Conservation (phyloP, 2,888 invertebrate genomes). For the Xylota sylvarum region DNA sequence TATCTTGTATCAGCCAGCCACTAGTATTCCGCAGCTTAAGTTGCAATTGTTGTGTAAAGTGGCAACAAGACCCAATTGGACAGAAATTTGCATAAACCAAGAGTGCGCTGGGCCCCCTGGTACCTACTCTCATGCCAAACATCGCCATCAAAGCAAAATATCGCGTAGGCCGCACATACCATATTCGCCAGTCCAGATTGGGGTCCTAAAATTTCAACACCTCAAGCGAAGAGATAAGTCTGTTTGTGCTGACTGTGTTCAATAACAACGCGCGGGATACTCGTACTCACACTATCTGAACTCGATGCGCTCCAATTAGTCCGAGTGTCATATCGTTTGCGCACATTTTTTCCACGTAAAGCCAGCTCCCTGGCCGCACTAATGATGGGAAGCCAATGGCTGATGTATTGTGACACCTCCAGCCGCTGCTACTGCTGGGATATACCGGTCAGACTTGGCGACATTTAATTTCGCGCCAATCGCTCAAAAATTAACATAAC, state of each 20-base stretch:
- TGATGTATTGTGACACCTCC: slow-evolving; percentile 57
- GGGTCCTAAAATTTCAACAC: slow-evolving; percentile 75
- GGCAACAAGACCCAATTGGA: slow-evolving; percentile 70
- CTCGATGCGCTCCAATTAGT: slow-evolving; percentile 77
- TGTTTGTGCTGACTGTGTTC: slow-evolving; percentile 32
- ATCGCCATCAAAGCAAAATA: slow-evolving; percentile 46
- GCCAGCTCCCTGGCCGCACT: slow-evolving; percentile 29
- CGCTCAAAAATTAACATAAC: slow-evolving; percentile 61
- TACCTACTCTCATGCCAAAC: slow-evolving; percentile 36
- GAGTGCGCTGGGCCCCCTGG: slow-evolving; percentile 16
- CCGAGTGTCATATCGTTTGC: slow-evolving; percentile 70
- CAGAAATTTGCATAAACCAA: slow-evolving; percentile 68
- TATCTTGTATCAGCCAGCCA: slow-evolving; percentile 70
- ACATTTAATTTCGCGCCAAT: slow-evolving; percentile 68
- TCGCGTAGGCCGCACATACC: slow-evolving; percentile 69
- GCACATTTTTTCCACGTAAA: slow-evolving; percentile 27
- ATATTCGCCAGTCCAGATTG: slow-evolving; percentile 34
- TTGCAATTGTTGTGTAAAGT: slow-evolving; percentile 73
- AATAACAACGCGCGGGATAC: slow-evolving; percentile 19
- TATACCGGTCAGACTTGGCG: slow-evolving; percentile 31
- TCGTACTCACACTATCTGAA: slow-evolving; percentile 30
- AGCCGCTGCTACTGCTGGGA: slow-evolving; percentile 18
- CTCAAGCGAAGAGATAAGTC: slow-evolving; percentile 38
- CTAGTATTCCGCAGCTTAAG: slow-evolving; percentile 72
- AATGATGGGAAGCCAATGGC: slow-evolving; percentile 52